phyloP scores from a whole-genome alignment of 2,888 invertebrate species.

The Trissoscelio sp. region DNA sequence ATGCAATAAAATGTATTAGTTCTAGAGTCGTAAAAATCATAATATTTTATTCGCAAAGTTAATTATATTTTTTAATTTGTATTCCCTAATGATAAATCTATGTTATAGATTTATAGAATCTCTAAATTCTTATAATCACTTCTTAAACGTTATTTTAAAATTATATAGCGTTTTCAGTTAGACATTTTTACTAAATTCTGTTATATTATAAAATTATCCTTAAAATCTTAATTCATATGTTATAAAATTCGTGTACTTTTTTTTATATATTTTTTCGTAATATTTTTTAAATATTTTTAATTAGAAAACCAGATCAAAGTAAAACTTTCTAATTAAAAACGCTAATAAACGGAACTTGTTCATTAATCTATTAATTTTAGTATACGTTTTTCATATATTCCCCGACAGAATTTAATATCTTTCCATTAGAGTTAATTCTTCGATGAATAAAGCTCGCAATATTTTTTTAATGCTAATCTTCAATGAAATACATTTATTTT shows the following conservation, averaged over 20 bases:
- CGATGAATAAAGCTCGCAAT: slow-evolving; percentile 1
- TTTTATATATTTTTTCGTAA: too few relatives aligned
- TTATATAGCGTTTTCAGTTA: background rate
- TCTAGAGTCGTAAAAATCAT: background rate
- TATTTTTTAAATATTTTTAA: too few relatives aligned
- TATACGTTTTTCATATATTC: background rate
- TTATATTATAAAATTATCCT: background rate
- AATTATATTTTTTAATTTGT: background rate
- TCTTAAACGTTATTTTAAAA: background rate
- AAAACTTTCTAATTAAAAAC: background rate
- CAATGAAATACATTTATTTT: slow-evolving; percentile 5
- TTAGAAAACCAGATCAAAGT: background rate
- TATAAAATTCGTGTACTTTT: too few relatives aligned
- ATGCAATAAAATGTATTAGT: too few relatives aligned
- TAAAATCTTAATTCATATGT: too few relatives aligned
- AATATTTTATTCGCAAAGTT: background rate
- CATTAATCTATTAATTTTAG: background rate
- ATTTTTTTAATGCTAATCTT: slow-evolving; percentile 6
- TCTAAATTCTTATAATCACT: background rate
- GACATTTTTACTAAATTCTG: background rate
- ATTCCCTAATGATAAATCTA: background rate
- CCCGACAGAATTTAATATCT: background rate
- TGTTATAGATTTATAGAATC: background rate
- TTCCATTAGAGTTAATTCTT: background rate
- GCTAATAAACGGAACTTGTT: background rate